phyloP scores from a whole-genome alignment of 2,797 vertebrate genomes.

The Tokudaia tokunoshimensis region DNA sequence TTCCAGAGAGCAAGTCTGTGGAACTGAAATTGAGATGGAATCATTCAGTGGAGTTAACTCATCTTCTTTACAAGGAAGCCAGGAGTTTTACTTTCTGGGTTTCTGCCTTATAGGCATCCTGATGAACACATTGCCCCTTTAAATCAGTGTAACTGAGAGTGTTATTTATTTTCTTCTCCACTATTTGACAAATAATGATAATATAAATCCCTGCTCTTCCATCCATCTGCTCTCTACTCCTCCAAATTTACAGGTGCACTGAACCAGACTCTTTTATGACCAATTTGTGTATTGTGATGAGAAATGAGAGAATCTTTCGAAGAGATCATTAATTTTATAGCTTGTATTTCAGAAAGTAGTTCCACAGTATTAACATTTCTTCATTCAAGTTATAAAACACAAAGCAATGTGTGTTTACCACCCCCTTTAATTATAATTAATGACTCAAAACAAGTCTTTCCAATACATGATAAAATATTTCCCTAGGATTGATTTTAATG shows the following conservation, averaged over 20 bases:
- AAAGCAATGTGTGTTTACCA: constrained; percentile 76
- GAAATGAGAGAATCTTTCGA: constrained; percentile 62
- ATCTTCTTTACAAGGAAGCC: background rate
- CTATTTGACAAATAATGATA: constrained; percentile 61
- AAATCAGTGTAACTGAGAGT: constrained; percentile 66
- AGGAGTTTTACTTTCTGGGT: constrained; percentile 17
- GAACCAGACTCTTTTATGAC: constrained; percentile 69
- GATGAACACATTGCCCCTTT: constrained; percentile 40
- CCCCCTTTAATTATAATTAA: constrained; percentile 76
- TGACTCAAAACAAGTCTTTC: constrained; percentile 80
- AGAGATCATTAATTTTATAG: constrained; percentile 85
- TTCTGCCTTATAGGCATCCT: background rate
- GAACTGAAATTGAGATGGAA: too few species aligned
- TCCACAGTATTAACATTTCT: constrained; percentile 73
- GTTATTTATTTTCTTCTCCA: constrained; percentile 36
- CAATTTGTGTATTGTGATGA: constrained; percentile 78
- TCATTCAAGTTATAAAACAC: constrained; percentile 79
- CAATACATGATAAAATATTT: constrained; percentile 82
- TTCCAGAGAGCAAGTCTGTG: too few species aligned
- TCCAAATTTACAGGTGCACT: constrained; percentile 28
- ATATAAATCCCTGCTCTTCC: constrained; percentile 35
- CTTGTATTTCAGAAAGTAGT: constrained; percentile 78
- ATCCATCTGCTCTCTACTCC: background rate
- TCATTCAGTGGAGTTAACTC: background rate
- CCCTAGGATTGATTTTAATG: constrained; percentile 72